Evolutionary conservation across 2,797 vertebrate species (phyloP).

Genomic region (Numenius phaeopus): DNA sequence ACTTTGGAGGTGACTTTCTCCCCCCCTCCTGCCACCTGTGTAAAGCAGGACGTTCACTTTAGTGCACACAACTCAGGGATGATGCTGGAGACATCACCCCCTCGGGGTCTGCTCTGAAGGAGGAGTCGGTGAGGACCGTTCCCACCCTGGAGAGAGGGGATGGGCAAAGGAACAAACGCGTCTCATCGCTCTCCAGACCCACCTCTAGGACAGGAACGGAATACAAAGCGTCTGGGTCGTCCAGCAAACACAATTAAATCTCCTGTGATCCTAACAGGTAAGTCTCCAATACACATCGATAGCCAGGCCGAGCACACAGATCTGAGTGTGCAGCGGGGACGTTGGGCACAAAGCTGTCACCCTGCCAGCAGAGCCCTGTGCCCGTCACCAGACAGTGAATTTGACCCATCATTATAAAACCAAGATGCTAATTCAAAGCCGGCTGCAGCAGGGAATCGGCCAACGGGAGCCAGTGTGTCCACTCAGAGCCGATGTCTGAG

Average conservation of each 20-base stretch:
- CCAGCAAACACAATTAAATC: not conserved
- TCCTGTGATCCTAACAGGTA: not conserved
- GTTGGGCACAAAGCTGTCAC: not conserved
- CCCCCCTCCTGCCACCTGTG: rapidly evolving
- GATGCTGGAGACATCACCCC: not conserved
- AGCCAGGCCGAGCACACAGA: not conserved
- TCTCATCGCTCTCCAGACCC: not conserved
- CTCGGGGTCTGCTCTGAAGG: not conserved
- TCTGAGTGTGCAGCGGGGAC: not conserved
- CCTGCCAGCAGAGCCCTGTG: not conserved
- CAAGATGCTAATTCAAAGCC: not conserved
- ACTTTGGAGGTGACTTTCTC: not conserved
- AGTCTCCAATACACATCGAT: rapidly evolving
- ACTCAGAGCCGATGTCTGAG: not conserved
- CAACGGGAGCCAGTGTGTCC: not conserved
- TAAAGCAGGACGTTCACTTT: not conserved
- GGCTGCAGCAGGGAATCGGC: not conserved
- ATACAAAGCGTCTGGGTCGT: not conserved
- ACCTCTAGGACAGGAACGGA: not conserved
- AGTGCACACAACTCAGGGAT: not conserved
- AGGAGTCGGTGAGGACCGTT: not conserved
- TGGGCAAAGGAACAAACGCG: not conserved
- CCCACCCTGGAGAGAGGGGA: not conserved
- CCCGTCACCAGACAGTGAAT: not conserved
- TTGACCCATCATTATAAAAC: not conserved